These are phyloP conservation scores for Sminthurides bifidus DNA, from an alignment of 1,140 invertebrate species.

Conservation along the genomic window DNA sequence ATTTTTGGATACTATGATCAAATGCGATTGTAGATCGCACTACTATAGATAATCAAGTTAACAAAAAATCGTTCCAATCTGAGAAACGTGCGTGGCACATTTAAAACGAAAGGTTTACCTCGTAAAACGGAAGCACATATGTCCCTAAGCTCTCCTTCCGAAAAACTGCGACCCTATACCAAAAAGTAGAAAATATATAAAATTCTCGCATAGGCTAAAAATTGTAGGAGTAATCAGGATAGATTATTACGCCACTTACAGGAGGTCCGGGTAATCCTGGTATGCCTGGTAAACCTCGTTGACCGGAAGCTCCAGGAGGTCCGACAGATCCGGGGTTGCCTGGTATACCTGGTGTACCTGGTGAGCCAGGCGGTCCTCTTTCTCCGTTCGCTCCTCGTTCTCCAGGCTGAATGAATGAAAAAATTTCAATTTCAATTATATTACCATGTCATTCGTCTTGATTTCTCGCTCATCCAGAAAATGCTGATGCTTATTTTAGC, in stretches of 20 bases:
- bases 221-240: too few species aligned
- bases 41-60: too few species aligned
- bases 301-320: slow-evolving; percentile 39
- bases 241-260: slow-evolving; percentile 32
- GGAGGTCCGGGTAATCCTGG: slow-evolving; percentile 44
- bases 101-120: too few species aligned
- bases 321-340: slow-evolving; percentile 35
- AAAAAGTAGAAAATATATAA: slow-evolving; percentile 16
- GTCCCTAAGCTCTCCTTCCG: slow-evolving; percentile 43
- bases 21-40: too few species aligned
- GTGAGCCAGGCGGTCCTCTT: slow-evolving; percentile 36
- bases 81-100: too few species aligned
- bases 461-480: too few species aligned
- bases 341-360: slow-evolving; percentile 31
- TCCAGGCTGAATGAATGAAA: slow-evolving; percentile 36
- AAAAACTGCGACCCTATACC: slow-evolving; percentile 41
- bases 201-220: not conserved
- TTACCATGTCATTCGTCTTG: too few species aligned
- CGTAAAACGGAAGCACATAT: slow-evolving; percentile 44
- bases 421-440: not conserved
- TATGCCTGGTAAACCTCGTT: slow-evolving; percentile 39
- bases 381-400: slow-evolving; percentile 43
- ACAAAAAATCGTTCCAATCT: too few species aligned
- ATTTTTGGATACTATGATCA: too few species aligned
- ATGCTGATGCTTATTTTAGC: too few species aligned